Conservation (phyloP, 2,113 vertebrate genomes). For the Microtus montanus region DNA sequence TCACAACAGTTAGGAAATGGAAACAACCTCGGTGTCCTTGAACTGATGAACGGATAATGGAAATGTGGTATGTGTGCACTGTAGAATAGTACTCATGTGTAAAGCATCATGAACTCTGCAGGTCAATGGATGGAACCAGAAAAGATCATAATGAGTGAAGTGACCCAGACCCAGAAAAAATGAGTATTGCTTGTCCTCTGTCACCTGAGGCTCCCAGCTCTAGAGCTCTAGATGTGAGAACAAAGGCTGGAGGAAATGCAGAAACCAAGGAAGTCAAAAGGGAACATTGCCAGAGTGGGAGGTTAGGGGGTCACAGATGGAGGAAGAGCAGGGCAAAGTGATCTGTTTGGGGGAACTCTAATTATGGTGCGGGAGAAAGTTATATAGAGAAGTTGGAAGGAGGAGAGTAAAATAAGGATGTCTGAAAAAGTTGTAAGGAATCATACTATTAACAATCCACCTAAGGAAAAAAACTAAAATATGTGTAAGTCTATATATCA, state of each 20-base stretch:
- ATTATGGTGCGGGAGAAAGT: not conserved
- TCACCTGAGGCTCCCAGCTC: not conserved
- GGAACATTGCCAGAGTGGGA: not conserved
- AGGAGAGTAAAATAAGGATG: not conserved
- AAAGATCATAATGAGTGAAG: not conserved
- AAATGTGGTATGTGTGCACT: not conserved
- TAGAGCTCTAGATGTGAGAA: not conserved
- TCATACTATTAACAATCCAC: not conserved
- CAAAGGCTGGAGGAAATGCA: not conserved
- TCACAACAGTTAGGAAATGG: too few relatives aligned
- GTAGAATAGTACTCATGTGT: not conserved
- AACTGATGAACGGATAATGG: too few relatives aligned
- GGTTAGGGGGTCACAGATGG: not conserved
- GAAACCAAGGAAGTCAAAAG: not conserved
- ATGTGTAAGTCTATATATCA: not conserved
- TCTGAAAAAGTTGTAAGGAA: not conserved
- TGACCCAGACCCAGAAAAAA: not conserved
- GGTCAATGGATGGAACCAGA: not conserved
- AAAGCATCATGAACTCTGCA: not conserved
- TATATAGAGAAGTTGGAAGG: not conserved
- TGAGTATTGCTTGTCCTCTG: not conserved
- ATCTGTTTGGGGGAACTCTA: not conserved
- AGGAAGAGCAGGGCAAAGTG: not conserved
- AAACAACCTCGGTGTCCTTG: too few relatives aligned
- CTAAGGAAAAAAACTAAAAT: not conserved